phyloP scores from a whole-genome alignment of 2,113 vertebrate genomes.

The Girardinichthys multiradiatus region DNA sequence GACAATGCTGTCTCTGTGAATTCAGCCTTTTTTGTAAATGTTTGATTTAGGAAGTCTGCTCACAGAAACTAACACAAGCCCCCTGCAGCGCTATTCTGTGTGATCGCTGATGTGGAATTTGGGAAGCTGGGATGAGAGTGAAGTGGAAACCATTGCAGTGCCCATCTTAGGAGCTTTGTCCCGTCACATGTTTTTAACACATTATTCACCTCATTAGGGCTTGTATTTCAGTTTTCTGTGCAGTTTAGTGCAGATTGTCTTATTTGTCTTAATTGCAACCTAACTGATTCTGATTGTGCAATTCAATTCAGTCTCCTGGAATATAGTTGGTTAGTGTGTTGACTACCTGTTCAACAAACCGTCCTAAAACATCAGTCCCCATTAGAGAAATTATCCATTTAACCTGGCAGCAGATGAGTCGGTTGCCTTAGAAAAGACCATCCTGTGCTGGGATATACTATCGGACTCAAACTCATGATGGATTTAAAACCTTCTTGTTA shows the following conservation, averaged over 20 bases:
- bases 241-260: not conserved
- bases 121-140: conserved; percentile 16
- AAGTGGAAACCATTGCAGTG: conserved; percentile 9
- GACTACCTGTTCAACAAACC: not conserved
- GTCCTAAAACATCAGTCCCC: conserved; percentile 14
- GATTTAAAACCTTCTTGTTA: conserved; percentile 30
- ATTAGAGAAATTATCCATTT: conserved; percentile 6
- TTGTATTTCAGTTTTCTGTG: not conserved
- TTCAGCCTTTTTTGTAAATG: conserved; percentile 32
- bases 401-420: conserved; percentile 24
- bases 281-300: not conserved
- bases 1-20: conserved; percentile 28
- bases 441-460: conserved; percentile 7
- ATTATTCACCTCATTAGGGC: not conserved
- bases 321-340: not conserved
- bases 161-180: conserved; percentile 23
- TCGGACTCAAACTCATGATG: not conserved
- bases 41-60: conserved; percentile 56
- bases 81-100: conserved; percentile 43
- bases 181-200: not conserved
- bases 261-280: not conserved
- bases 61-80: conserved; percentile 49
- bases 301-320: not conserved
- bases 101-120: conserved; percentile 67
- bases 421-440: conserved; percentile 2